Evolutionary conservation across 2,113 vertebrate genomes (phyloP).

Genomic region (Procavia capensis): DNA sequence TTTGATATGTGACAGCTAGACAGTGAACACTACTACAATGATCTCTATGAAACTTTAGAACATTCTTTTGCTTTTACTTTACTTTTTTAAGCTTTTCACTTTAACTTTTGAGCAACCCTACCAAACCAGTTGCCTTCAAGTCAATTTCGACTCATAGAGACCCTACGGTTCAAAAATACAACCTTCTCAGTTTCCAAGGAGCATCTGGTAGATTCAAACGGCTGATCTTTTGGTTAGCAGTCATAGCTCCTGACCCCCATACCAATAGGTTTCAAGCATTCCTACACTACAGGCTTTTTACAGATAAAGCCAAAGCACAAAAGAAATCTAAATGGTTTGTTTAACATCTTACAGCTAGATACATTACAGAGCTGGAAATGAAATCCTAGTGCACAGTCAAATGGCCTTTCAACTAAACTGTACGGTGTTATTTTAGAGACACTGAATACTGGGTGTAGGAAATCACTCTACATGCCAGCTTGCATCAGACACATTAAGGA

Average conservation of each 20-base stretch:
- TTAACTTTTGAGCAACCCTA: background rate
- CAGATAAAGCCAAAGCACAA: background rate
- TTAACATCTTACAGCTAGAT: background rate
- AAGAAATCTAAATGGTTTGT: background rate
- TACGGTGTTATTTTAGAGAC: background rate
- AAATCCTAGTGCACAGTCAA: background rate
- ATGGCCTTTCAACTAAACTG: constrained; percentile 9
- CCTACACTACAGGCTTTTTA: background rate
- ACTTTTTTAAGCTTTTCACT: background rate
- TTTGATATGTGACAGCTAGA: background rate
- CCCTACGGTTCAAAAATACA: too few relatives aligned
- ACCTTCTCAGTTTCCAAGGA: too few relatives aligned
- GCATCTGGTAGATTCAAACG: too few relatives aligned
- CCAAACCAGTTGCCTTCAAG: too few relatives aligned
- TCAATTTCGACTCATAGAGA: too few relatives aligned
- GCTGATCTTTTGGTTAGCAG: too few relatives aligned
- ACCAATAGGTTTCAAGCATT: background rate
- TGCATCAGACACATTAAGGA: background rate
- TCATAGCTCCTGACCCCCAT: too few relatives aligned
- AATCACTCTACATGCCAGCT: background rate
- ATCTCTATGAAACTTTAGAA: background rate
- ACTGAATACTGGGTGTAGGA: background rate
- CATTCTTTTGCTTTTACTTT: background rate
- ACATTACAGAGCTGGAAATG: background rate
- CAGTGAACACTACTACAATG: background rate